These are phyloP conservation scores for Oenanthe oenanthe DNA, from an alignment of 2,113 vertebrate species.

Conservation along the genomic window DNA sequence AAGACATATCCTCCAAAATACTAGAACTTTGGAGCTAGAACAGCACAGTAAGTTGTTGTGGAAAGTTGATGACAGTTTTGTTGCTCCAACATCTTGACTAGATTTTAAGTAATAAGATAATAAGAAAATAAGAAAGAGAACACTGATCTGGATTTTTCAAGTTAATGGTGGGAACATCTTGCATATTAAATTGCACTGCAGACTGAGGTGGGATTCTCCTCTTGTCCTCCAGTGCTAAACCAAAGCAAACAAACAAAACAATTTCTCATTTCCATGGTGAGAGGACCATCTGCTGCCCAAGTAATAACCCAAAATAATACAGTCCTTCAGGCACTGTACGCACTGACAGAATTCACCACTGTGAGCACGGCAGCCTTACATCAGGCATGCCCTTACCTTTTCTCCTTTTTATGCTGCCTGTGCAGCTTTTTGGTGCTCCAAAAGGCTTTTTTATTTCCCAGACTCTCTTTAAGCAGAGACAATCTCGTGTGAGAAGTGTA, in stretches of 20 bases:
- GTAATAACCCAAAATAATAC: conserved; percentile 44
- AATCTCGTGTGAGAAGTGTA: background rate
- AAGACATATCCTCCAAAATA: background rate
- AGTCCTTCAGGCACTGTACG: conserved; percentile 13
- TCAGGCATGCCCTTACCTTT: background rate
- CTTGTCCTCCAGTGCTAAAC: background rate
- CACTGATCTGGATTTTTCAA: background rate
- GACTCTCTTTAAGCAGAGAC: conserved; percentile 8
- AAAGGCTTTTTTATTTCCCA: conserved; percentile 46
- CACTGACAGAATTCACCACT: background rate
- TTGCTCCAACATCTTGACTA: background rate
- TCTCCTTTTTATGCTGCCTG: background rate
- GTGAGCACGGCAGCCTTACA: background rate
- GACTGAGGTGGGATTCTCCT: background rate
- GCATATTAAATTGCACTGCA: background rate
- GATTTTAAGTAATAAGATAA: background rate
- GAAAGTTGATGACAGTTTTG: background rate
- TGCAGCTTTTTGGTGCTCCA: conserved; percentile 1
- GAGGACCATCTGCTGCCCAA: conserved; percentile 33
- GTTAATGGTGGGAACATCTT: background rate
- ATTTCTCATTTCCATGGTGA: background rate
- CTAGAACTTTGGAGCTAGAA: background rate
- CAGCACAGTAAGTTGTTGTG: background rate
- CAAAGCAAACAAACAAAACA: background rate
- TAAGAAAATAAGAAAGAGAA: background rate